These are phyloP conservation scores for Apamea crenata DNA, from an alignment of 2,888 invertebrate species.

Conservation along the genomic window DNA sequence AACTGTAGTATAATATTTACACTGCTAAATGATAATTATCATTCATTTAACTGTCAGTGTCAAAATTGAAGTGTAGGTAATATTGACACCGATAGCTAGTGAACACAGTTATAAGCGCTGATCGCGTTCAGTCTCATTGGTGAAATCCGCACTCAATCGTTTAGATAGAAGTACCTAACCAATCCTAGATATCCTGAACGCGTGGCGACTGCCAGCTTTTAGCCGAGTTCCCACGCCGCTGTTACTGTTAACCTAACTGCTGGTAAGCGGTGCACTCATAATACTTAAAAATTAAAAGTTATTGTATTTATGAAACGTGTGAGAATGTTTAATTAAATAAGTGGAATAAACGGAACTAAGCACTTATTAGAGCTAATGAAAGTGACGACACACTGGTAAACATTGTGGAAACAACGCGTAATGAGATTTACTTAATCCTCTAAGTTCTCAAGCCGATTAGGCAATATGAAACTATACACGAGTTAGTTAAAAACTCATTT, in stretches of 20 bases:
- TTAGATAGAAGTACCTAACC: neutral
- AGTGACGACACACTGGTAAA: conserved; percentile 79
- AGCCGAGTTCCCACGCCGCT: conserved; percentile 87
- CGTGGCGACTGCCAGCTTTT: conserved; percentile 77
- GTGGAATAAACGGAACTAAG: conserved; percentile 84
- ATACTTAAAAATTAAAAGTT: conserved; percentile 89
- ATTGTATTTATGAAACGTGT: conserved; percentile 88
- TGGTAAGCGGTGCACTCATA: conserved; percentile 87
- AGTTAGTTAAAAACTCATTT: conserved; percentile 45
- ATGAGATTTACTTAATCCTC: conserved; percentile 74
- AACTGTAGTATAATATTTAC: neutral
- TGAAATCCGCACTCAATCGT: neutral
- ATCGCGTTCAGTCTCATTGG: neutral
- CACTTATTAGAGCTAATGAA: conserved; percentile 79
- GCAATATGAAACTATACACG: conserved; percentile 45
- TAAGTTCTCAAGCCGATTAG: conserved; percentile 78
- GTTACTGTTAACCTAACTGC: conserved; percentile 88
- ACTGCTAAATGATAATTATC: no score
- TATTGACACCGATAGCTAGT: no score
- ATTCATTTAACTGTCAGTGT: no score
- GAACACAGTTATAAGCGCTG: no score
- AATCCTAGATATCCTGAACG: conserved; percentile 61
- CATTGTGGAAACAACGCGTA: conserved; percentile 71
- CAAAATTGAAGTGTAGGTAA: no score
- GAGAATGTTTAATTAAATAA: conserved; percentile 90